These are phyloP conservation scores for Prunella fulvescens DNA, from an alignment of 2,113 vertebrate genomes.

Conservation along the genomic window DNA sequence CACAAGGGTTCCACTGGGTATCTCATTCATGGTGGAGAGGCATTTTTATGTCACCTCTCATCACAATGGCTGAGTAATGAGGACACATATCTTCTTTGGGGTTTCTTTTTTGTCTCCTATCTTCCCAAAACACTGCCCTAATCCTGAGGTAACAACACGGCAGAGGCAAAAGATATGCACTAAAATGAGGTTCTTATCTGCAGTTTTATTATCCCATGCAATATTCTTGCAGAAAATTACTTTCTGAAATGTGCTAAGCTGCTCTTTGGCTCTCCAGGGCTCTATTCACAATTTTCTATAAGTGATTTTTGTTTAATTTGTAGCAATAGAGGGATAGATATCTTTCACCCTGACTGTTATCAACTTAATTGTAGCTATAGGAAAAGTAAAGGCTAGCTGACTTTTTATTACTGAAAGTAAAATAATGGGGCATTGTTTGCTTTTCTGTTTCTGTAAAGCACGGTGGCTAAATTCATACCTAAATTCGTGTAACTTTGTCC, in stretches of 20 bases:
- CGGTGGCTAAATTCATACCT: not conserved
- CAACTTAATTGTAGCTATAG: constrained; percentile 28
- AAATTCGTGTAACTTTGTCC: not conserved
- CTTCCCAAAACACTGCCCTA: constrained; percentile 9
- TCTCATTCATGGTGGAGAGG: not conserved
- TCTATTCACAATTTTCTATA: constrained; percentile 32
- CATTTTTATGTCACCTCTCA: not conserved
- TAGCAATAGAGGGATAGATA: constrained; percentile 2
- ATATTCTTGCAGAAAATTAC: constrained; percentile 47
- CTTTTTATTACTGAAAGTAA: not conserved
- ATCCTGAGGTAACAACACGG: constrained; percentile 39
- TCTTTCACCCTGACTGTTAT: constrained; percentile 3
- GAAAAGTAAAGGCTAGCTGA: not conserved
- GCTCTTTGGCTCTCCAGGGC: constrained; percentile 27
- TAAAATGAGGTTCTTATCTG: constrained; percentile 48
- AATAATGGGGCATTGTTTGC: not conserved
- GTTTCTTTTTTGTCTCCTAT: constrained; percentile 45
- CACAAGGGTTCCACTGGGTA: not conserved
- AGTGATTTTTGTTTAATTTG: constrained; percentile 62
- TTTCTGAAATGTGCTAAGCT: constrained; percentile 49
- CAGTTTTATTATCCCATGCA: constrained; percentile 46
- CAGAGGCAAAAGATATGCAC: constrained; percentile 26
- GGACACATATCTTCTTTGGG: not conserved
- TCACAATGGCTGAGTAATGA: not conserved
- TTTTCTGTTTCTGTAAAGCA: not conserved